phyloP scores from a whole-genome alignment of 1,140 invertebrate species.

The Pachyrhynchus sulphureomaculatus region DNA sequence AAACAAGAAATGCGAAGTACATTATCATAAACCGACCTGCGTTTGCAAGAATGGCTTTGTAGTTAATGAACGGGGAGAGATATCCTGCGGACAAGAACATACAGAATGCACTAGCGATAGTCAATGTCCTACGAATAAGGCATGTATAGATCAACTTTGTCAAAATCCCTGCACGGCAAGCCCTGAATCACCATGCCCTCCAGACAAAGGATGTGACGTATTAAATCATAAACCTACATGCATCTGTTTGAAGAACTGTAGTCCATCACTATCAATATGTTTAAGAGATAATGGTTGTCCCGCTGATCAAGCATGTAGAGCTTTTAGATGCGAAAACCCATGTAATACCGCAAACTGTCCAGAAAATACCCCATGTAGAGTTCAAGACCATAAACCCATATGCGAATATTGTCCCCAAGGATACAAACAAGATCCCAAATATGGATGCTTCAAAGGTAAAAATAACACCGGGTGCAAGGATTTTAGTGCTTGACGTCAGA shows the following conservation, averaged over 20 bases:
- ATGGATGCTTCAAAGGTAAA: conserved; percentile 95
- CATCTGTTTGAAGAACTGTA: conserved; percentile 83
- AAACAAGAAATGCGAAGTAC: conserved; percentile 86
- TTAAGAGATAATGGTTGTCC: conserved; percentile 86
- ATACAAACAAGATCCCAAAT: conserved; percentile 83
- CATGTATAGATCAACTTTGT: conserved; percentile 79
- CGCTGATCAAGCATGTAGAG: conserved; percentile 77
- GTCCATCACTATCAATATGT: conserved; percentile 82
- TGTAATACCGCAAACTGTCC: conserved; percentile 78
- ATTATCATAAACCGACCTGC: conserved; percentile 80
- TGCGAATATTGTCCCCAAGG: conserved; percentile 93
- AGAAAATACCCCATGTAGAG: conserved; percentile 80
- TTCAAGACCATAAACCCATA: conserved; percentile 88
- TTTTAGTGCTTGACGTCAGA: conserved; percentile 45
- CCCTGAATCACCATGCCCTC: conserved; percentile 64
- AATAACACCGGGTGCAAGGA: conserved; percentile 45
- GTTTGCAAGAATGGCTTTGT: conserved; percentile 87
- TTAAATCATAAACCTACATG: conserved; percentile 82
- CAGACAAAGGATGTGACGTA: conserved; percentile 81
- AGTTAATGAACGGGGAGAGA: conserved; percentile 79
- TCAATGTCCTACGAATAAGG: conserved; percentile 82
- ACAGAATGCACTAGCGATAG: conserved; percentile 76
- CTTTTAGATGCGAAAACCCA: conserved; percentile 87
- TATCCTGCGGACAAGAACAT: conserved; percentile 77
- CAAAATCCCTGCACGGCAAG: conserved; percentile 77